Base-by-base conservation (phyloP, 2,113 vertebrate species). In the Lepidothrix coronata region DNA sequence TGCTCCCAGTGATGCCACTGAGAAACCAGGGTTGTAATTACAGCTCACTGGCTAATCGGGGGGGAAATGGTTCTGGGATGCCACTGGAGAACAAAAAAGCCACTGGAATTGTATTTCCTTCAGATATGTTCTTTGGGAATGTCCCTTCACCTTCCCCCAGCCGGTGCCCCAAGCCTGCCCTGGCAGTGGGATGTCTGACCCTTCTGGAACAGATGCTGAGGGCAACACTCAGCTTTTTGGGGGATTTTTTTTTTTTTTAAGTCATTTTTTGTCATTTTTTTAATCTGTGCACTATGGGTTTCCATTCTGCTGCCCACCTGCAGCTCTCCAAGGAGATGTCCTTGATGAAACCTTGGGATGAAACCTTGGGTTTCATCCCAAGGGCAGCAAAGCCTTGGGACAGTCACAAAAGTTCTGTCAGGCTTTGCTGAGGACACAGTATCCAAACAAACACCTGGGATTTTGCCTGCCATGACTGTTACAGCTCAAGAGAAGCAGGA, bases 341-440 rank as follows among this genome's bases (percentile, higher is more conserved):
- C 24, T 12, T 21, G 41, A 19, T 17, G n/a, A 27, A 62, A 19
- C 10, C 46, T 12, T 0, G 1, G 44, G 46, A 20, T 46, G 48
- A 19, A 70, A 30, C 39, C 48, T 30, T 11, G 66, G 24, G 30
- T 46, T 33, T 39, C 46, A 44, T 18, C 33, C 48, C 65, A n/a
- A 22, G 59, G 46, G 49, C 30, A 58, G 63, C 48, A 43, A 43
- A 39, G 61, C 80, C 58, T 17, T 7, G 18, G 51, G 74, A 71
- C 1, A 0, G 55, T 17, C 7, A 1, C 0, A 0, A 11, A 9
- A 13, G 11, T 18, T 16, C 0, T 11, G 27, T 3, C 2, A 4
- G 25, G 55, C 33, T 77, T 28, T 35, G 67, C 62, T 28, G 48
- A 75, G 55, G 55, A 52, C 16, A 3, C 1, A 2, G 8, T 6